Conservation (phyloP, 2,113 vertebrate species). For the Sinocyclocheilus grahami region DNA sequence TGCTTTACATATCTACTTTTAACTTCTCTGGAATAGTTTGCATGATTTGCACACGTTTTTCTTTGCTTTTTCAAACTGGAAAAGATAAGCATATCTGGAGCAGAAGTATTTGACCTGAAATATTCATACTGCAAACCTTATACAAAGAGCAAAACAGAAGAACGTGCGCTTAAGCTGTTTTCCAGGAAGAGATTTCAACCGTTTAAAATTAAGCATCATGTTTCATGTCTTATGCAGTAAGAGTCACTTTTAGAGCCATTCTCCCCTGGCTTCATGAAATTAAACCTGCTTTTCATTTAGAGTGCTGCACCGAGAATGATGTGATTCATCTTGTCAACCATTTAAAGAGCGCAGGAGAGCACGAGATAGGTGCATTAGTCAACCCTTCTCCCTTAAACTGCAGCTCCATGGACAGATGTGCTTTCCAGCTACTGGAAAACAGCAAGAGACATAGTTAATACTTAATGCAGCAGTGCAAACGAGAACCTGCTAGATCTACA, state of each 20-base stretch:
- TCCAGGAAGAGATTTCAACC: not conserved
- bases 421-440: slow-evolving; percentile 6
- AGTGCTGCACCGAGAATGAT: slow-evolving; percentile 1
- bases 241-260: slow-evolving; percentile 4
- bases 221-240: slow-evolving; percentile 9
- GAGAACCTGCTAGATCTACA: not conserved
- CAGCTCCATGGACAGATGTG: not conserved
- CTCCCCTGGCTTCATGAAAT: slow-evolving; percentile 26
- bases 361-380: slow-evolving; percentile 11
- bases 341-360: slow-evolving; percentile 16
- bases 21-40: not conserved
- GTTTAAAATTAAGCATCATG: not conserved
- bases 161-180: not conserved
- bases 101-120: not conserved
- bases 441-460: not conserved
- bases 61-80: not conserved
- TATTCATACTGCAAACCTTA: not conserved
- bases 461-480: not conserved
- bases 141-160: not conserved
- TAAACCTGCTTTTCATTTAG: slow-evolving; percentile 45
- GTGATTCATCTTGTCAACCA: slow-evolving; percentile 25
- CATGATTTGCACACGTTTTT: not conserved
- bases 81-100: not conserved
- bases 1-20: not conserved
- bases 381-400: not conserved